These are phyloP conservation scores for Thrips palmi DNA, from an alignment of 1,140 invertebrate genomes.

Conservation along the genomic window DNA sequence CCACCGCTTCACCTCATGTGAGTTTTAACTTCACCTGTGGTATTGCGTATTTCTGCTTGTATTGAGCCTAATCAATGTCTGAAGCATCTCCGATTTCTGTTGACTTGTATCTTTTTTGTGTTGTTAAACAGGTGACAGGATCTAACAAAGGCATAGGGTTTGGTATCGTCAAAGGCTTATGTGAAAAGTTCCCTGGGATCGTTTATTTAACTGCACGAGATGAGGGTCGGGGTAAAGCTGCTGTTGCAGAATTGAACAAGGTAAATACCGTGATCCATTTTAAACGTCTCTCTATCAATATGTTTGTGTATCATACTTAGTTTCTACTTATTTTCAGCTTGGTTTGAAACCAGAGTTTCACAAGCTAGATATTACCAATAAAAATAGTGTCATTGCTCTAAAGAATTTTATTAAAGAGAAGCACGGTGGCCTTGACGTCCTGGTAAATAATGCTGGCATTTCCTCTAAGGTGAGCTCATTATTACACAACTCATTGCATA, in stretches of 20 bases:
- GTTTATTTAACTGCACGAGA: constrained; percentile 39
- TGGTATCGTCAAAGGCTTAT: constrained; percentile 42
- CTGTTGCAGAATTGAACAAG: constrained; percentile 30
- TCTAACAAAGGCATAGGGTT: constrained; percentile 60
- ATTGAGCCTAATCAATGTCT: too few species aligned
- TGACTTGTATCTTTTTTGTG: too few species aligned
- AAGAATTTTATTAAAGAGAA: too few species aligned
- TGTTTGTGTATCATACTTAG: neutral
- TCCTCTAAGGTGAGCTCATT: constrained; percentile 36
- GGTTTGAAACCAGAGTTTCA: constrained; percentile 35
- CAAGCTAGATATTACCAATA: constrained; percentile 38
- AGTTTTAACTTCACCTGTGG: too few species aligned
- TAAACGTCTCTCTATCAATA: neutral
- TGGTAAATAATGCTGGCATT: constrained; percentile 47
- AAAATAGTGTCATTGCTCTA: constrained; percentile 34
- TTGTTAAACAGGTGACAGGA: constrained; percentile 55
- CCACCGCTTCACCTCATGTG: too few species aligned
- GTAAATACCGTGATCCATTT: constrained; percentile 11
- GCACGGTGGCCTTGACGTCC: constrained; percentile 37
- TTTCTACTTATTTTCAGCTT: constrained; percentile 15
- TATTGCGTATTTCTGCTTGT: too few species aligned
- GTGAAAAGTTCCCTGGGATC: constrained; percentile 33
- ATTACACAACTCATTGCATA: too few species aligned
- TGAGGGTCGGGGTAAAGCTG: constrained; percentile 28
- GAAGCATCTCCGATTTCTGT: too few species aligned